Base-by-base conservation (phyloP, 2,113 vertebrate species). In the Rhynchomys soricoides region DNA sequence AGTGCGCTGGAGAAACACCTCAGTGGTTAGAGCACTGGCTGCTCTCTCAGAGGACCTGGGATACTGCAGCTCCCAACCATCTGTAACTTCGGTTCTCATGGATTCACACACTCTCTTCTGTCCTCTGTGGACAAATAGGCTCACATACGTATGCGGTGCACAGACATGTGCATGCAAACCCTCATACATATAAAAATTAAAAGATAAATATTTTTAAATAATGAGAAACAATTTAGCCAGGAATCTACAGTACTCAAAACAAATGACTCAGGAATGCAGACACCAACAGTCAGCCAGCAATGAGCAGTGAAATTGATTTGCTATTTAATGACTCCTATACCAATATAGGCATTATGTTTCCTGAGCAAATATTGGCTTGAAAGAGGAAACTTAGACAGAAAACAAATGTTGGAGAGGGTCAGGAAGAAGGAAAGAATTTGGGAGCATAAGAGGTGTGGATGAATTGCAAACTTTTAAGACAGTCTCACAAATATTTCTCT, bases 351-450 rank as follows among this genome's bases (percentile, higher is more conserved):
- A 34, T 81, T 89, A 52, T 40, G 24, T 91, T 96, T 92, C 88
- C 16, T 86, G 52, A 94, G 57, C 4, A 89, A 43, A 59, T 93
- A 79, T 86, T 37, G 88, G 87, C 7, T 9, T 81, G 24, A 88
- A 70, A 92, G 68, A 79, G 57, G 75, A 85, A 93, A 57, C 48
- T 64, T 71, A 91, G 73, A 91, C 83, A 74, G 13, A 75, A 94
- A 70, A 89, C 26, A 94, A 82, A 77, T 68, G 45, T 71, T 45
- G 19, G 48, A 73, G 1, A 64, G 1, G 29, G 8, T 3, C 77
- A 94, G 48, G 12, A 26, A 71, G 43, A 50, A 43, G 66, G 50
- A 62, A 92, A 57, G 3, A 93, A 78, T 31, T 68, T 71, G 12
- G 77, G 16, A 90, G 19, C 45, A 37, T 73, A 73, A 37, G 57